phyloP scores from a whole-genome alignment of 2,113 vertebrate species.

The Excalfactoria chinensis region DNA sequence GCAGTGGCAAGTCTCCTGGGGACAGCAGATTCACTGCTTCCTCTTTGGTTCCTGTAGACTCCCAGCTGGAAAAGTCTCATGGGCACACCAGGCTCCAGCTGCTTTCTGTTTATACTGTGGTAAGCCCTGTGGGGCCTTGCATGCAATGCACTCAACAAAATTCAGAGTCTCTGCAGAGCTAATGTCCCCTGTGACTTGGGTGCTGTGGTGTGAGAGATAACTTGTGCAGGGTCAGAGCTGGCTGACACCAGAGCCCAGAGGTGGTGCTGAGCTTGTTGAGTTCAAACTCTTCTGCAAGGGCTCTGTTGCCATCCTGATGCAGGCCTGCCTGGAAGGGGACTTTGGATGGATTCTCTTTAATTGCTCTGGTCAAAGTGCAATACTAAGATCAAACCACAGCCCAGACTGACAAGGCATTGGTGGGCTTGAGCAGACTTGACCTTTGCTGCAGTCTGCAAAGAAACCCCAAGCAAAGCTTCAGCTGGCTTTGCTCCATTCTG shows the following conservation, averaged over 20 bases:
- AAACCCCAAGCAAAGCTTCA: accelerated
- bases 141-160: not conserved
- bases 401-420: not conserved
- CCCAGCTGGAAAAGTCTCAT: slow-evolving; percentile 10
- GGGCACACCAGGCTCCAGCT: not conserved
- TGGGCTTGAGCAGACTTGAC: not conserved
- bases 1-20: not conserved
- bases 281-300: not conserved
- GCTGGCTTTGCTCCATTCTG: not conserved
- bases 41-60: not conserved
- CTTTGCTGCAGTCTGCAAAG: not conserved
- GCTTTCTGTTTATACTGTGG: not conserved
- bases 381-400: not conserved
- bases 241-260: not conserved
- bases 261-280: not conserved
- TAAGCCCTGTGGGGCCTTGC: accelerated
- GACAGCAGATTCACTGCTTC: not conserved
- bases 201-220: accelerated
- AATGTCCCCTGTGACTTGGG: accelerated
- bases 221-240: not conserved
- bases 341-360: not conserved
- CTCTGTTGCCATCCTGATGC: accelerated
- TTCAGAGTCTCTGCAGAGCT: not conserved
- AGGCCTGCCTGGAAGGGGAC: not conserved
- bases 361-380: not conserved